These are phyloP conservation scores for Chamaetylas fuelleborni DNA, from an alignment of 2,113 vertebrate species.

Conservation along the genomic window DNA sequence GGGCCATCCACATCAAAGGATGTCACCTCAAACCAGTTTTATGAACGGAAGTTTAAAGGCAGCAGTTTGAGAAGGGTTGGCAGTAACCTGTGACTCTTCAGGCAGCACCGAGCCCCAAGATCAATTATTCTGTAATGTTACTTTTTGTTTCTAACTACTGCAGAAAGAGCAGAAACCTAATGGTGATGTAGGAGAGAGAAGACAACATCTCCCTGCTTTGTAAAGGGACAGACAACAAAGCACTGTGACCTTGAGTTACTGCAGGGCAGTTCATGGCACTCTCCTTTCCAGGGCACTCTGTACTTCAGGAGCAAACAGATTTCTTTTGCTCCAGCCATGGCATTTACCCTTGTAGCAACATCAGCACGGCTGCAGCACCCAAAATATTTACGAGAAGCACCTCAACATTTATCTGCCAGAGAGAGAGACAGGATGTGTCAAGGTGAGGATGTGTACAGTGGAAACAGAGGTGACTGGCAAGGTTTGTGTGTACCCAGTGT, in stretches of 20 bases:
- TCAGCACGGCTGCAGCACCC: background rate
- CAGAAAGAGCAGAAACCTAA: background rate
- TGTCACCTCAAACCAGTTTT: background rate
- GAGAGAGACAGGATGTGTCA: background rate
- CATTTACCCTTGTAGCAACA: background rate
- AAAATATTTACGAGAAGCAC: background rate
- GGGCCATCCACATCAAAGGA: background rate
- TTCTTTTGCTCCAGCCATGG: background rate
- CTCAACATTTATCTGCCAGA: background rate
- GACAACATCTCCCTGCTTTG: background rate
- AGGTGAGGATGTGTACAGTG: background rate
- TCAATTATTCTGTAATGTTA: background rate
- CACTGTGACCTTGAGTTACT: background rate
- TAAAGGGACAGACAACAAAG: background rate
- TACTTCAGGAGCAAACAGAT: background rate
- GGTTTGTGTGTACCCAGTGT: background rate
- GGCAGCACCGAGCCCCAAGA: background rate
- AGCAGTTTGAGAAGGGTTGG: background rate
- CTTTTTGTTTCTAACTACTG: background rate
- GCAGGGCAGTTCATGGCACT: rapidly evolving
- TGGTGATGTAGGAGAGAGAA: background rate
- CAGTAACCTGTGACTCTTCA: background rate
- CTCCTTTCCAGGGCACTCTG: background rate
- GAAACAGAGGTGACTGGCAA: background rate
- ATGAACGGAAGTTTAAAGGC: background rate